These are phyloP conservation scores for Ctenomys sociabilis DNA, from an alignment of 2,113 vertebrate genomes.

Conservation along the genomic window DNA sequence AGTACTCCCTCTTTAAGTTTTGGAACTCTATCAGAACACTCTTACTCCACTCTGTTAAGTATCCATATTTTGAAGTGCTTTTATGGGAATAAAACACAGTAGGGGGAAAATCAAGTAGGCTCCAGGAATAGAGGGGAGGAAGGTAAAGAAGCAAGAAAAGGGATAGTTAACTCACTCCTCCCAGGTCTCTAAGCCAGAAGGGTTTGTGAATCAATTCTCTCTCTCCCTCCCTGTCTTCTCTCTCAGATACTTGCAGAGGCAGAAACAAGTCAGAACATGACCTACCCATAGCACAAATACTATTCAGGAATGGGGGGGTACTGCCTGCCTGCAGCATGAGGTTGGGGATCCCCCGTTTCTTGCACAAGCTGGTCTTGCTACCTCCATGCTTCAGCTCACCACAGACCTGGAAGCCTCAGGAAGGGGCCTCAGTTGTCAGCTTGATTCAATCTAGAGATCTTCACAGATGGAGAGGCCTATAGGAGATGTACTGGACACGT, in stretches of 20 bases:
- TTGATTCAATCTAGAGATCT: not conserved
- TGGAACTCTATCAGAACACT: not conserved
- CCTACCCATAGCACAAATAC: constrained; percentile 30
- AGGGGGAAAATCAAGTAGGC: not conserved
- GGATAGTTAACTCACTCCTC: not conserved
- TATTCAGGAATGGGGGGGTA: constrained; percentile 41
- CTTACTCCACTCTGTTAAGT: not conserved
- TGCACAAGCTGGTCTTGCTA: not conserved
- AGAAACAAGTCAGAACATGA: constrained; percentile 58
- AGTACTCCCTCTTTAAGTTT: not conserved
- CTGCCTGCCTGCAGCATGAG: not conserved
- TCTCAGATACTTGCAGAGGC: not conserved
- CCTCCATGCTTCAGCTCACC: not conserved
- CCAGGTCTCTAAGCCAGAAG: not conserved
- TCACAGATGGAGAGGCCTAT: not conserved
- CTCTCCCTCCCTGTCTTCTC: not conserved
- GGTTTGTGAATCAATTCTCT: not conserved
- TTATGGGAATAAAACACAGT: not conserved
- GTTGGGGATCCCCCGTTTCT: not conserved
- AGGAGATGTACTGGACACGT: not conserved
- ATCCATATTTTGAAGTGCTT: not conserved
- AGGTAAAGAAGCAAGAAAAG: not conserved
- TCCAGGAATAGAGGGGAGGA: not conserved
- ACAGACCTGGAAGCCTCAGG: not conserved
- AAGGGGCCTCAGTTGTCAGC: not conserved